Evolutionary conservation across 2,797 vertebrate species (phyloP).

Genomic region (Coregonus suidteri): DNA sequence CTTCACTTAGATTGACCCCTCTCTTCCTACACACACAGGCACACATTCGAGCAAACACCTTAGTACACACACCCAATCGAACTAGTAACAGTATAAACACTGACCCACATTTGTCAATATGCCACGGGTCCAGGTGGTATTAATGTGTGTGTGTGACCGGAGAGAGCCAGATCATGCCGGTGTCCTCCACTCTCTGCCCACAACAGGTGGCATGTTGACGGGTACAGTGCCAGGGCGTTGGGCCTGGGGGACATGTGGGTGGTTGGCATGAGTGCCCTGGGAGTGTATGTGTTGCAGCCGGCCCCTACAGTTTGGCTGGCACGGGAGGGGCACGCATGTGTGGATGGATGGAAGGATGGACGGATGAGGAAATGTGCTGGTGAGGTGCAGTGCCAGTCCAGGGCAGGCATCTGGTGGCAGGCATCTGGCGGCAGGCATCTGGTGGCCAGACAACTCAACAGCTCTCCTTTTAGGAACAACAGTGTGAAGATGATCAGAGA

Average conservation of each 20-base stretch:
- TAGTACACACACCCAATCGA: no score
- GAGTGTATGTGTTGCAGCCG: conserved; percentile 32
- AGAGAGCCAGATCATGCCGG: neutral
- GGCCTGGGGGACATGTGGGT: conserved; percentile 27
- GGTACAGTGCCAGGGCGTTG: conserved; percentile 22
- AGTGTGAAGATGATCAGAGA: neutral
- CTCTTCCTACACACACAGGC: no score
- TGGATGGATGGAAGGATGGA: conserved; percentile 23
- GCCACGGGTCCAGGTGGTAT: neutral
- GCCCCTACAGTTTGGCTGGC: conserved; percentile 18
- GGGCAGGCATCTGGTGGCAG: neutral
- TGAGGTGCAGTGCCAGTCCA: neutral
- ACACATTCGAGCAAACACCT: no score
- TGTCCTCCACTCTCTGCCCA: conserved; percentile 22
- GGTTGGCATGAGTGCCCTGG: conserved; percentile 36
- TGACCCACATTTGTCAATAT: neutral
- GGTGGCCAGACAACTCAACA: neutral
- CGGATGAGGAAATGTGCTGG: no score
- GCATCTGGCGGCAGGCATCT: no score
- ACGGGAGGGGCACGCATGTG: neutral
- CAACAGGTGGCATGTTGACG: conserved; percentile 27
- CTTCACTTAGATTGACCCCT: no score
- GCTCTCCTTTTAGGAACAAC: neutral
- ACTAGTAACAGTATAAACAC: neutral
- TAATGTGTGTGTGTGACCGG: neutral